A percentile compares a stretch with the other conserved stretches of the same genome.
phyloP scores from a whole-genome alignment of 2,888 invertebrate species.

The Lochmaea capreae region DNA sequence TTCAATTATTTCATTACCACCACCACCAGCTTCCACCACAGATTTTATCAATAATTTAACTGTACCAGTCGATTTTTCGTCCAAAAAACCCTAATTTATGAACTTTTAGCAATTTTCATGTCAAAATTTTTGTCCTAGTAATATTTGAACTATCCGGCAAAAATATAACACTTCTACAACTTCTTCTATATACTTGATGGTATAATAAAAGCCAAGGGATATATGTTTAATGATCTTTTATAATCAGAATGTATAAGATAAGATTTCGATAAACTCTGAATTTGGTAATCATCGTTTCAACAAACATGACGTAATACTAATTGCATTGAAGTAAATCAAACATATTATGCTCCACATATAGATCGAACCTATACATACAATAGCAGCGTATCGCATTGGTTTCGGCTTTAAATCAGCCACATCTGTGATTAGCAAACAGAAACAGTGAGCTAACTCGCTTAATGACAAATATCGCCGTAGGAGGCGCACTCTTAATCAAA shows the following conservation, averaged over 20 bases:
- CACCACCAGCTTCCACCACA: too few relatives aligned
- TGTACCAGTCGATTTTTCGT: too few relatives aligned
- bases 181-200: too few relatives aligned
- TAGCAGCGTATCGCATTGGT: slow-evolving; percentile 49
- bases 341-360: slow-evolving; percentile 9
- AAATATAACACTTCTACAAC: too few relatives aligned
- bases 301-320: slow-evolving; percentile 8
- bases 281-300: not conserved
- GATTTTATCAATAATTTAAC: too few relatives aligned
- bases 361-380: slow-evolving; percentile 12
- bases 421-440: slow-evolving; percentile 66
- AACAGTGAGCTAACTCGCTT: slow-evolving; percentile 64
- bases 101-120: too few relatives aligned
- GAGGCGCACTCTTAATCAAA: slow-evolving; percentile 64
- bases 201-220: too few relatives aligned
- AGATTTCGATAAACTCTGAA: not conserved
- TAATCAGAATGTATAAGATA: slow-evolving; percentile 17
- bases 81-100: too few relatives aligned
- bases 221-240: too few relatives aligned
- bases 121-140: too few relatives aligned
- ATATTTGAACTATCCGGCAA: too few relatives aligned
- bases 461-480: slow-evolving; percentile 64
- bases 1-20: too few relatives aligned
- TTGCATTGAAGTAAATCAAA: slow-evolving; percentile 13
- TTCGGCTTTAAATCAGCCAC: slow-evolving; percentile 57